Evolutionary conservation across 2,888 invertebrate species (phyloP), one percentile per base, ranked within the genome.

Genomic region (Rhagium mordax): DNA sequence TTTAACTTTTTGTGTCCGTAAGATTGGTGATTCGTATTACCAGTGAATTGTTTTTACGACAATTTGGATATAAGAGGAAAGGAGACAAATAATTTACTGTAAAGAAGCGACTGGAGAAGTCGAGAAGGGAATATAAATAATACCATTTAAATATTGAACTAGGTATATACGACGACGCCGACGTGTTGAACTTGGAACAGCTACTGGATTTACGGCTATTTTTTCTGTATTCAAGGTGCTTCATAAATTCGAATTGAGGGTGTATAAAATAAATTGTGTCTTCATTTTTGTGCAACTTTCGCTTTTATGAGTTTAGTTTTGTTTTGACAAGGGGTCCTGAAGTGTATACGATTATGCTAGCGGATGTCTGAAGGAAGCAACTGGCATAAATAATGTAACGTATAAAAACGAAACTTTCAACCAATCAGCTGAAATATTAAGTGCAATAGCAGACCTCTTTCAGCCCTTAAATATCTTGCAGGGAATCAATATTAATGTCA

Each of bases 31-130:
- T 53, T 53, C 24, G 53, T 53, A 53, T 20, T 20, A 20, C 53
- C 53, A 21, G 53, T 20, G 20, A 53, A 53, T 53, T 53, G 53
- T 53, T 53, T 53, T 41, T 41, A 41, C 41, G 41, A 41, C 41
- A 41, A 41, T n/a, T 41, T 41, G 41, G 41, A 41, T 41, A 41
- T 41, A 41, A 41, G 41, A 41, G 41, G 41, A 41, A 41, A 41
- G 41, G 41, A 41, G n/a, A 41, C 41, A 41, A 41, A 41, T 41
- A 41, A 41, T 41, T 41, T 41, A 41, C 41, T 41, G 4, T 41
- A 41, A n/a, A n/a, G 41, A 41, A 41, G n/a, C 41, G 41, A 41
- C 41, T 41, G n/a, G 41, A 41, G 13, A 41, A 41, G 41, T 41
- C 41, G n/a, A 41, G 41, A n/a, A 41, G 41, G 41, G 41, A 41